Evolutionary conservation across 2,113 vertebrate genomes (phyloP), one percentile per base, ranked within the genome.

Genomic region (Scopus umbretta): DNA sequence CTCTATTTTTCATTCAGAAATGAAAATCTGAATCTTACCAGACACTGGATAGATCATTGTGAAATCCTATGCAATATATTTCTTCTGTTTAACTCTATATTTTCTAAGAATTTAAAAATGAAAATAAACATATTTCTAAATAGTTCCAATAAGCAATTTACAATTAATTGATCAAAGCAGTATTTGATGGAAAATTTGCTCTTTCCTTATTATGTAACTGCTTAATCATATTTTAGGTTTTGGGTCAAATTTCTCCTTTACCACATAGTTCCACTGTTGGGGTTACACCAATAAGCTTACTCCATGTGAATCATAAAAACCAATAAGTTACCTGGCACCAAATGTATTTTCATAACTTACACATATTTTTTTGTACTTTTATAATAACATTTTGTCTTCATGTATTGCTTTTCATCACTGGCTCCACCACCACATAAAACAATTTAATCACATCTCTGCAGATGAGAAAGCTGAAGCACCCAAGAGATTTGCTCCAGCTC

Each of bases 181-280:
- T 90, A 91, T 86, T 80, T 96, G 61, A 59, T 45, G 86, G 22
- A 86, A 92, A 89, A 92, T 74, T 47, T 65, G 2, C 3, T 49
- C 81, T 27, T 92, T 62, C 13, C 6, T 27, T 74, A 26, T 78
- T 90, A 66, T 72, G 43, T 59, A 93, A 59, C 26, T 85, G 38
- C 42, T 93, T 95, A 94, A 76, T 82, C 25, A 76, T 80, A 90
- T 55, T 93, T 82, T 94, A 94, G 42, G 26, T 88, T 55, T n/a
- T 80, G 5, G 6, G 11, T 59, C 14, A 79, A 52, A 49, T 42
- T 63, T 63, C 8, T 86, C 36, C 27, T 10, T 62, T 79, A 52
- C 9, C 7, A 14, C 9, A 17, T 53, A 50, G 20, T 29, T 66
- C 14, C 15, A n/a, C 34, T 70, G 13, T 16, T 42, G 11, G 21